A percentile compares a stretch with the other conserved stretches of the same genome.
Conservation (phyloP, 2,113 vertebrate species). For the Trogon surrucura region DNA sequence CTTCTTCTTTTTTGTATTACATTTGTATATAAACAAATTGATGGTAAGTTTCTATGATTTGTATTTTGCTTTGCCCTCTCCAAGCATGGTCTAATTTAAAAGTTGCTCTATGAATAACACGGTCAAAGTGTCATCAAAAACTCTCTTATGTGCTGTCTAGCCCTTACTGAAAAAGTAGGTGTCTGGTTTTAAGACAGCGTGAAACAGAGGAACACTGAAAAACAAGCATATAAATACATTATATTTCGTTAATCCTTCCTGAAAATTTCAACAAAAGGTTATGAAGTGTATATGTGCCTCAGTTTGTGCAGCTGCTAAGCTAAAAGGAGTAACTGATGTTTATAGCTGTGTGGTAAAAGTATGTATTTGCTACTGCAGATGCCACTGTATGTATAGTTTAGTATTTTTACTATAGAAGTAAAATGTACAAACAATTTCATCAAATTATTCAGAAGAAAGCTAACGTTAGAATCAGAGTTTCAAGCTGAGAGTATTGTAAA, state of each 20-base stretch:
- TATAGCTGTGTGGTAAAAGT: background rate
- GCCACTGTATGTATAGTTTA: background rate
- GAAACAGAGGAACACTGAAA: background rate
- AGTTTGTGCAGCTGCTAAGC: background rate
- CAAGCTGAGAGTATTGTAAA: background rate
- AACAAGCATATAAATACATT: background rate
- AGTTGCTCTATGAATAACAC: background rate
- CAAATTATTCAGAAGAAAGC: background rate
- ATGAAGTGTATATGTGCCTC: background rate
- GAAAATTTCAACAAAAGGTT: background rate
- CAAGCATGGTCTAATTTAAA: background rate
- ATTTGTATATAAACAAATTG: background rate
- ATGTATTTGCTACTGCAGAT: background rate
- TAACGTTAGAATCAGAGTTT: background rate
- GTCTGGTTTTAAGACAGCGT: background rate
- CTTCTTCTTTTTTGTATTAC: background rate
- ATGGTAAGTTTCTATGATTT: background rate
- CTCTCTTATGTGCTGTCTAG: background rate
- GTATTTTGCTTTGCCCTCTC: background rate
- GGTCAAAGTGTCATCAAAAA: background rate
- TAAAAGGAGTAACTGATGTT: background rate
- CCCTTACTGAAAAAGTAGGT: background rate
- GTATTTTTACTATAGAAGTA: background rate
- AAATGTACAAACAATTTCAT: background rate
- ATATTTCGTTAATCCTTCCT: background rate